Evolutionary conservation across 2,888 invertebrate species (phyloP), one percentile per base, ranked within the genome.

Genomic region (Tetragnatha montana): DNA sequence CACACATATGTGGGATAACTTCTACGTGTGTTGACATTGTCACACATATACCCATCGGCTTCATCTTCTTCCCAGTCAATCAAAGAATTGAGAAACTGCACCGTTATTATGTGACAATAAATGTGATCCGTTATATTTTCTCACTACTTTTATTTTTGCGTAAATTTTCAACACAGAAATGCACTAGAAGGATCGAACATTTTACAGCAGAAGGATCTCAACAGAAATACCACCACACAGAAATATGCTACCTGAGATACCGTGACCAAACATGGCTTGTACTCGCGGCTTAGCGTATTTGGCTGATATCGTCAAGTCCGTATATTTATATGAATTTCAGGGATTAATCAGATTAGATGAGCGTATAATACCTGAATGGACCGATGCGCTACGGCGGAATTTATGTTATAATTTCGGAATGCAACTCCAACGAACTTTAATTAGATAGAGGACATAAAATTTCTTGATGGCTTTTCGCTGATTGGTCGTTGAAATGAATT

Each of bases 301-400:
- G 22, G 22, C 51, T 60, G 60, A 8, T 60, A 60, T 78, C 51
- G 21, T 60, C 47, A 22, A 60, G 78, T 12, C 22, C n/a, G 80
- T 70, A 80, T 70, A 70, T 80, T 49, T 80, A 69, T 84, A 84
- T 84, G 83, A 76, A 84, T 84, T 21, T 74, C 47, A 68, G 83
- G 83, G 83, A 84, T 84, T 84, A 84, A 84, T 84, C 75, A 76
- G 83, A 84, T 84, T 84, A 84, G 80, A 80, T 79, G 60, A 14
- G 79, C 60, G 79, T 68, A 79, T 80, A 80, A 68, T 80, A 35
- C 69, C 22, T 12, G 68, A 70, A 70, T 80, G 70, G 69, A 47
- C 47, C 69, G 70, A 80, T 80, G 69, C 35, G 69, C 69, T 70
- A 80, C 21, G 49, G 47, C 17, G 74, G 69, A 84, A 84, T 84